These are phyloP conservation scores for Asteroscopus sphinx DNA, from an alignment of 2,888 invertebrate species.

Conservation along the genomic window DNA sequence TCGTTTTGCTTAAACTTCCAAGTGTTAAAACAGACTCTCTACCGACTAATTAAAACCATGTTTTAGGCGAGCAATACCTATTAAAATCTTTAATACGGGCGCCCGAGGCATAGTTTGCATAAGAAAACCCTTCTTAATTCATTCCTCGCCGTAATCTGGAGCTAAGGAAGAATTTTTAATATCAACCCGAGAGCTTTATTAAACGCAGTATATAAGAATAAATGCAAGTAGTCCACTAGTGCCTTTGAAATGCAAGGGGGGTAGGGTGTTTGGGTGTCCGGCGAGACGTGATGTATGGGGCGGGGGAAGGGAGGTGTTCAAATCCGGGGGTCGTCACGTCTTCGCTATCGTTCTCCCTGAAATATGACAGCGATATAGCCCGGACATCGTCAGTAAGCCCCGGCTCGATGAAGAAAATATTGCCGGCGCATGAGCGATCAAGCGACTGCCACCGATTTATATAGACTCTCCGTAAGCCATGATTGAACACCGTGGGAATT, in stretches of 20 bases:
- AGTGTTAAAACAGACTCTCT: conserved; percentile 54
- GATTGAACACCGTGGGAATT: conserved; percentile 56
- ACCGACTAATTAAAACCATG: conserved; percentile 61
- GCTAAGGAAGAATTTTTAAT: conserved; percentile 83
- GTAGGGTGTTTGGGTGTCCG: conserved; percentile 50
- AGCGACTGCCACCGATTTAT: conserved; percentile 55
- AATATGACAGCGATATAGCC: conserved; percentile 83
- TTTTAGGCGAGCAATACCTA: conserved; percentile 51
- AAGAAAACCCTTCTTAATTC: conserved; percentile 71
- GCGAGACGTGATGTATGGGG: conserved; percentile 65
- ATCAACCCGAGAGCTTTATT: conserved; percentile 81
- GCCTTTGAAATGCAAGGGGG: conserved; percentile 67
- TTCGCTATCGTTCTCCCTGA: conserved; percentile 78
- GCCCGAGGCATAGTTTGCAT: conserved; percentile 65
- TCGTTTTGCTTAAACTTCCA: conserved; percentile 55
- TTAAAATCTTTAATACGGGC: conserved; percentile 52
- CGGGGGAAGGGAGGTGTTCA: conserved; percentile 43
- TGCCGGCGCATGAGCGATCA: conserved; percentile 76
- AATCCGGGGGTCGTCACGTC: conserved; percentile 75
- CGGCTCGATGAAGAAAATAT: conserved; percentile 83
- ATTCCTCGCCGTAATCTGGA: conserved; percentile 65
- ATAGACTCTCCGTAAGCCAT: conserved; percentile 54
- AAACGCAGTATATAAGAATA: conserved; percentile 73
- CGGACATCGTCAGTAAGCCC: conserved; percentile 81
- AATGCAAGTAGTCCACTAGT: conserved; percentile 76